Evolutionary conservation across 2,888 invertebrate species (phyloP).

Genomic region (Philonicus albiceps): DNA sequence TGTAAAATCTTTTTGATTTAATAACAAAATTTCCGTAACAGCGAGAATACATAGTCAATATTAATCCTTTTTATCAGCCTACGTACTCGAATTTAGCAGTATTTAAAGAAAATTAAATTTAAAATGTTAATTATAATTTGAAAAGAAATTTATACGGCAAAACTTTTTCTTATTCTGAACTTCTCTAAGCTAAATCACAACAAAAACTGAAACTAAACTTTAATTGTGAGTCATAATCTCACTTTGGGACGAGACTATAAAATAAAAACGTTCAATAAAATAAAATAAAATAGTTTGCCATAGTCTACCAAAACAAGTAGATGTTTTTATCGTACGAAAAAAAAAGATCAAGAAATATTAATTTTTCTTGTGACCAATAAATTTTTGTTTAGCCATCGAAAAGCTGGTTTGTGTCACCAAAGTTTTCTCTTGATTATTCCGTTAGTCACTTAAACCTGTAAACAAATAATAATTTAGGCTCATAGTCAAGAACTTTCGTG

Average conservation of each 20-base stretch:
- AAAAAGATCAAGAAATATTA: not conserved
- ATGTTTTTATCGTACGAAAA: not conserved
- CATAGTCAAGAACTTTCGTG: not conserved
- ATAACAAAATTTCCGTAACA: no score
- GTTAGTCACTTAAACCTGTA: not conserved
- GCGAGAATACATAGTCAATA: no score
- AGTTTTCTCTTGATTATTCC: not conserved
- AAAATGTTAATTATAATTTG: not conserved
- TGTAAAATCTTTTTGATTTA: no score
- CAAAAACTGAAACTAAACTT: not conserved
- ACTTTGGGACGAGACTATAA: not conserved
- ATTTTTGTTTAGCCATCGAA: not conserved
- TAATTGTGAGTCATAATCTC: not conserved
- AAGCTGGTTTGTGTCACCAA: not conserved
- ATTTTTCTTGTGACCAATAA: not conserved
- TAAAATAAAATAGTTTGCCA: not conserved
- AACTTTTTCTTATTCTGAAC: not conserved
- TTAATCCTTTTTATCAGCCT: no score
- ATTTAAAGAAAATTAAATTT: no score
- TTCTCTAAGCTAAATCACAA: not conserved
- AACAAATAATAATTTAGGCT: not conserved
- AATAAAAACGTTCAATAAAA: not conserved
- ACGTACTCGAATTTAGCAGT: no score
- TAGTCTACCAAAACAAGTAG: not conserved
- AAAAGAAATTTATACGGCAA: not conserved